These are phyloP conservation scores for Drosophila fuyamai DNA, from an alignment of 1,140 invertebrate species.

Conservation along the genomic window DNA sequence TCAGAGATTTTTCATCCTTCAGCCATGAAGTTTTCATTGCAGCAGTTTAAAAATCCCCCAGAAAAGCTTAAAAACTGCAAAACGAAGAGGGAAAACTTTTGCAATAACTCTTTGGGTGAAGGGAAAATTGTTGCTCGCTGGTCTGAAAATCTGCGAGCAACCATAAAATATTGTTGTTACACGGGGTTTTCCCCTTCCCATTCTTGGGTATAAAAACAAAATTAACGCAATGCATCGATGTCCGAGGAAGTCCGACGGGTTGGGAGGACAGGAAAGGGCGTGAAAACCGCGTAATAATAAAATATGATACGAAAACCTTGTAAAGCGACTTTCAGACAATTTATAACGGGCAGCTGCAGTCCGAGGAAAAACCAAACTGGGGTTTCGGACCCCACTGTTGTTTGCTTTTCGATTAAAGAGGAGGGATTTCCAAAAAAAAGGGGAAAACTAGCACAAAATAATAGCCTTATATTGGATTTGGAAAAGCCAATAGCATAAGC, in stretches of 20 bases:
- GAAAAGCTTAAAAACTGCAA: constrained; percentile 29
- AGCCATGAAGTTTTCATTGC: constrained; percentile 15
- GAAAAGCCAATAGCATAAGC: constrained; percentile 28
- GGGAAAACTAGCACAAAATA: constrained; percentile 5
- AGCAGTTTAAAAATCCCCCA: constrained; percentile 28
- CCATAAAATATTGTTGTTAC: constrained; percentile 58
- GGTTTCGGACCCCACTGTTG: constrained; percentile 11
- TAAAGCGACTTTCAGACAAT: constrained; percentile 71
- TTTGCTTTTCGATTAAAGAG: constrained; percentile 50
- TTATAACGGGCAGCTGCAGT: constrained; percentile 48
- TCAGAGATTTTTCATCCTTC: constrained; percentile 22
- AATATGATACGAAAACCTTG: constrained; percentile 69
- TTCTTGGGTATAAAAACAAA: constrained; percentile 55
- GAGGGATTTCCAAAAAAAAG: constrained; percentile 3
- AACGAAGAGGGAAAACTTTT: constrained; percentile 49
- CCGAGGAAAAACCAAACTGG: not conserved
- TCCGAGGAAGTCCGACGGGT: constrained; percentile 22
- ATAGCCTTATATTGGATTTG: constrained; percentile 41
- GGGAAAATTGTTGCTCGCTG: constrained; percentile 47
- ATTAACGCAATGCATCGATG: constrained; percentile 66
- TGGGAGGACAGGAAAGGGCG: constrained; percentile 32
- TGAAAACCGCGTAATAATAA: constrained; percentile 70
- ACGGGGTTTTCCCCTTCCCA: constrained; percentile 8
- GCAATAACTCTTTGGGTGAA: constrained; percentile 53
- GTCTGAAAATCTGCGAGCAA: constrained; percentile 56